Evolutionary conservation across 2,888 invertebrate genomes (phyloP), one percentile per base, ranked within the genome.

Genomic region (Lasius fuliginosus): DNA sequence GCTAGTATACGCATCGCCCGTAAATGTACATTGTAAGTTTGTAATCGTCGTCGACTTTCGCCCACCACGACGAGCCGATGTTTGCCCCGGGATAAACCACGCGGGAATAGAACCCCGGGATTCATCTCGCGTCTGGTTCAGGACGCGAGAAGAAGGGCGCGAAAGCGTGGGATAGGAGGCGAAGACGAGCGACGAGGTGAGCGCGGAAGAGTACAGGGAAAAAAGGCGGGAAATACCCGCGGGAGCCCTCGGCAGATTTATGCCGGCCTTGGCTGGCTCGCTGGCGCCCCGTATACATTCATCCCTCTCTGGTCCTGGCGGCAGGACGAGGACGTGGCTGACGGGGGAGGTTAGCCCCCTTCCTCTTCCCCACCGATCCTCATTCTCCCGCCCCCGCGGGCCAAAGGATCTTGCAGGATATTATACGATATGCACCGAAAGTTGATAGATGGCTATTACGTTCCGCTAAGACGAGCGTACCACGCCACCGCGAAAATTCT

Each of bases 191-290:
- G 82, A 64, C 53, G 81, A 69, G 83, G 77, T 76, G 77, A 58
- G 65, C 30, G 65, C 27, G 82, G 88, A 86, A 81, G 75, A 68
- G 86, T 86, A 77, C 40, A 68, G 83, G 83, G 67, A 81, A 85
- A 90, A 90, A 90, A 89, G 84, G 93, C 92, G 93, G 91, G 93
- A 94, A 92, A 94, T 93, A 93, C 94, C 92, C 94, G 82, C 85
- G 94, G 94, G 94, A 94, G 91, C 93, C 93, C 92, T 93, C 94
- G 92, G 93, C 93, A 93, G 94, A 94, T 94, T 94, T 94, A 94
- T 94, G 93, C 92, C 92, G 91, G 91, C 92, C 92, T 85, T 88
- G 82, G 87, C 79, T 84, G 88, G 84, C 87, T 85, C 81, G 85
- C 91, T 87, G 77, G 74, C 65, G 79, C 88, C 87, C 60, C 81